Evolutionary conservation across 2,797 vertebrate genomes (phyloP).

Genomic region (Ctenosaura bakeri): DNA sequence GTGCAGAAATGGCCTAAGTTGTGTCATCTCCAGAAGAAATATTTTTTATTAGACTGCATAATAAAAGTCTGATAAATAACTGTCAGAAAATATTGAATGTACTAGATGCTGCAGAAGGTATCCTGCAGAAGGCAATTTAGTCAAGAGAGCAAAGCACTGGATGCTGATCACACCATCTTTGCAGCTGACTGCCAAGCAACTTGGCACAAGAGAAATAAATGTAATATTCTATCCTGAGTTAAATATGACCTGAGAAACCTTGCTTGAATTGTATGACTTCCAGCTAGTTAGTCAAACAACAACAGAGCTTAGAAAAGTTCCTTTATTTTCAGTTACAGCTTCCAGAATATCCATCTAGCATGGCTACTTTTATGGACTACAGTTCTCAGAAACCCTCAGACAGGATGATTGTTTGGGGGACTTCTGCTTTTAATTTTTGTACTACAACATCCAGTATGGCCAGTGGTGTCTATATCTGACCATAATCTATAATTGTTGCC

Average conservation of each 20-base stretch:
- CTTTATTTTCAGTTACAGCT: too few relatives aligned
- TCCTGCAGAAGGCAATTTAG: conserved; percentile 43
- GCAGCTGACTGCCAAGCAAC: not conserved
- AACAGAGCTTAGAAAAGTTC: too few relatives aligned
- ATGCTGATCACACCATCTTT: not conserved
- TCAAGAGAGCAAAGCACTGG: not conserved
- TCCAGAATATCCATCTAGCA: too few relatives aligned
- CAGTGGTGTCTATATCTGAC: too few relatives aligned
- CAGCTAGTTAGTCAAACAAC: not conserved
- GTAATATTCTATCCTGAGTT: not conserved
- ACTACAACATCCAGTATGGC: too few relatives aligned
- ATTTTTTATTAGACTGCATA: conserved; percentile 19
- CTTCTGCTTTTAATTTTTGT: too few relatives aligned
- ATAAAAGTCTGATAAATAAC: conserved; percentile 17
- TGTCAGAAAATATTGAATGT: not conserved
- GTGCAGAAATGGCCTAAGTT: not conserved
- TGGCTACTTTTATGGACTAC: too few relatives aligned
- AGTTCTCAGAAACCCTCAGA: too few relatives aligned
- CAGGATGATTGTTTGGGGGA: too few relatives aligned
- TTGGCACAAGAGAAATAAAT: not conserved
- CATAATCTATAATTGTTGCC: too few relatives aligned
- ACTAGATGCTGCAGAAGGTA: conserved; percentile 14
- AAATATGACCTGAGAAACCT: not conserved
- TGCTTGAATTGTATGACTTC: not conserved
- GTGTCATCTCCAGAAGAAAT: not conserved